A percentile compares a stretch with the other conserved stretches of the same genome.
These are phyloP conservation scores for Drosophila guanche DNA, from an alignment of 1,140 invertebrate genomes.

Conservation along the genomic window DNA sequence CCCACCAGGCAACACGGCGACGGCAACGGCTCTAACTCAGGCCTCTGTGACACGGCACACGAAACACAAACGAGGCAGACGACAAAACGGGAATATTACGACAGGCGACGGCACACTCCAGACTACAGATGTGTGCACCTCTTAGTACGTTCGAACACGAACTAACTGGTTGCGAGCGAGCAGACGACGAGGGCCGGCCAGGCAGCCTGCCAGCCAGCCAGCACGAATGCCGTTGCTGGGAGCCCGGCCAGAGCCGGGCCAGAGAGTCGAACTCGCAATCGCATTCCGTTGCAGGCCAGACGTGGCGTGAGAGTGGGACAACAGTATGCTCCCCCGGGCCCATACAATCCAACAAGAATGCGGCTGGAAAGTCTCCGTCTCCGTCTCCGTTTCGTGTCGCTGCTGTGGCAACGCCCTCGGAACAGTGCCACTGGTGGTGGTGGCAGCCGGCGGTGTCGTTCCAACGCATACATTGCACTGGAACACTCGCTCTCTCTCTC, in stretches of 20 bases:
- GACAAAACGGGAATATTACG: conserved; percentile 24
- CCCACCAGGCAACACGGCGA: conserved; percentile 45
- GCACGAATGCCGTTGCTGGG: conserved; percentile 69
- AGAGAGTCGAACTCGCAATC: background rate
- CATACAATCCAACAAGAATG: conserved; percentile 45
- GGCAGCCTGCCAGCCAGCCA: background rate
- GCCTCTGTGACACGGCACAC: conserved; percentile 1
- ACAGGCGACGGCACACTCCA: conserved; percentile 28
- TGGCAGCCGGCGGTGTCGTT: conserved; percentile 31
- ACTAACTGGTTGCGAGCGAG: conserved; percentile 72
- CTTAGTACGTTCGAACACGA: conserved; percentile 76
- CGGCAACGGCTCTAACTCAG: conserved; percentile 5
- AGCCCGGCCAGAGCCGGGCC: conserved; percentile 17
- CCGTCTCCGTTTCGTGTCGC: conserved; percentile 3
- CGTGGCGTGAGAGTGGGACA: conserved; percentile 48
- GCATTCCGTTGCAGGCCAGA: conserved; percentile 69
- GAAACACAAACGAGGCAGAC: conserved; percentile 46
- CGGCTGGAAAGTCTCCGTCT: conserved; percentile 2
- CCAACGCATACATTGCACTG: conserved; percentile 21
- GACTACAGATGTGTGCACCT: conserved; percentile 73
- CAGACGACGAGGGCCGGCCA: conserved; percentile 38
- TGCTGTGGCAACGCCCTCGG: conserved; percentile 53
- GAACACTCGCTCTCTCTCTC: conserved; percentile 1
- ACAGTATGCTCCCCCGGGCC: conserved; percentile 25
- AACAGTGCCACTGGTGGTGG: conserved; percentile 36